Evolutionary conservation across 2,113 vertebrate genomes (phyloP).

Genomic region (Pyrgilauda ruficollis): DNA sequence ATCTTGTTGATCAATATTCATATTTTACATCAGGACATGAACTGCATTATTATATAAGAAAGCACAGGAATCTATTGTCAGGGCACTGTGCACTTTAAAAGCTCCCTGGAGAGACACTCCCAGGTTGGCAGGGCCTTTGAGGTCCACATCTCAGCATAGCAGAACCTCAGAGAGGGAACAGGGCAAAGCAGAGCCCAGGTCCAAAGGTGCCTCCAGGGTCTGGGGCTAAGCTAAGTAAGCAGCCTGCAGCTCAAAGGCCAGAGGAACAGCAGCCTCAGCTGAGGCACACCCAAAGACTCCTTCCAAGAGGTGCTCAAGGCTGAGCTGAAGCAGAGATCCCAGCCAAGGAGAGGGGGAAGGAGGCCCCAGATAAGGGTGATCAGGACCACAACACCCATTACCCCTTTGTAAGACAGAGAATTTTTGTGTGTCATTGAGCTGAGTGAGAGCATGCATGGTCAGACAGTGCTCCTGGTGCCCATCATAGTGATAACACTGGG

Average conservation of each 20-base stretch:
- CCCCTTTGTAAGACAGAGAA: not conserved
- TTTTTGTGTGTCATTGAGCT: not conserved
- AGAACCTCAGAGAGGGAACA: not conserved
- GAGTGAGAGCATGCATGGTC: not conserved
- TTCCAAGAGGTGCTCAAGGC: not conserved
- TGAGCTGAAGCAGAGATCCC: not conserved
- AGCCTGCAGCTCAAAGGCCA: not conserved
- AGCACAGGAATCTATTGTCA: not conserved
- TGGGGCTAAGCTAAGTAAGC: not conserved
- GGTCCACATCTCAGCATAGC: not conserved
- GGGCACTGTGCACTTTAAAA: not conserved
- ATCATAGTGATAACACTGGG: not conserved
- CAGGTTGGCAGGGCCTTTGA: not conserved
- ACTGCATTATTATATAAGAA: not conserved
- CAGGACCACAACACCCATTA: not conserved
- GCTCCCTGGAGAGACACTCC: too few relatives aligned
- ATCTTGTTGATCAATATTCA: not conserved
- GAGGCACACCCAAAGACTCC: fast-evolving
- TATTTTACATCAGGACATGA: not conserved
- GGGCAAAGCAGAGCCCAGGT: not conserved
- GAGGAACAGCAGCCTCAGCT: not conserved
- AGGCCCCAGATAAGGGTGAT: not conserved
- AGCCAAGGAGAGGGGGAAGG: not conserved
- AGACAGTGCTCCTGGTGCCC: not conserved
- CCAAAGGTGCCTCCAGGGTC: not conserved